Evolutionary conservation across 1,140 invertebrate species (phyloP).

Genomic region (Pseudobourletiella spinata): DNA sequence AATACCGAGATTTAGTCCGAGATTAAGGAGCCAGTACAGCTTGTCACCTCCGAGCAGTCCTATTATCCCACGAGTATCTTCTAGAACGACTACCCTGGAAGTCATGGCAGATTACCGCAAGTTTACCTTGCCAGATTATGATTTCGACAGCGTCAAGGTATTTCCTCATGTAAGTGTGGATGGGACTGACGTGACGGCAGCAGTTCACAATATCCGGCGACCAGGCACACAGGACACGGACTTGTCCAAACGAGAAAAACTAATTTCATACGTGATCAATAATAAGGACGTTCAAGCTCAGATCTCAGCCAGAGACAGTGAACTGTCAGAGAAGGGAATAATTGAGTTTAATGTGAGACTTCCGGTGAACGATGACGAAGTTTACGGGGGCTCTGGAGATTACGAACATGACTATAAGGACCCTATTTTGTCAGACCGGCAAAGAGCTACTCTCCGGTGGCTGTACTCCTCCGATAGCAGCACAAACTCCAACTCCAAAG

Average conservation of each 20-base stretch:
- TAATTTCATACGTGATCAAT: slow-evolving; percentile 19
- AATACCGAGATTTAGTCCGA: background rate
- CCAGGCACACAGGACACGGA: slow-evolving; percentile 10
- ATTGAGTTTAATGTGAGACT: slow-evolving; percentile 36
- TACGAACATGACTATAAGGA: no score
- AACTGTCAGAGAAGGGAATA: slow-evolving; percentile 37
- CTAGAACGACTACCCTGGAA: slow-evolving; percentile 2
- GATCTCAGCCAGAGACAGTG: slow-evolving; percentile 23
- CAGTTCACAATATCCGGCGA: background rate
- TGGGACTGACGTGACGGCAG: background rate
- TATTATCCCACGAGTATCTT: background rate
- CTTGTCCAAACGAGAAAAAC: slow-evolving; percentile 15
- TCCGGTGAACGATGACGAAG: slow-evolving; percentile 6
- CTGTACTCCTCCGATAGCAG: slow-evolving; percentile 7
- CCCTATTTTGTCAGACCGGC: slow-evolving; percentile 9
- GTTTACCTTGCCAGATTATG: background rate
- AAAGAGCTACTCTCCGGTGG: slow-evolving; percentile 11
- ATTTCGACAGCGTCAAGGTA: background rate
- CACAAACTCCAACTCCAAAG: slow-evolving; percentile 14
- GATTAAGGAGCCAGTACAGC: no score
- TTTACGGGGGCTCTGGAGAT: slow-evolving; percentile 1
- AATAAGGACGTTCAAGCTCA: slow-evolving; percentile 23
- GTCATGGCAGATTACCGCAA: background rate
- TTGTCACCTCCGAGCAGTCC: background rate
- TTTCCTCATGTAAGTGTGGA: background rate